Percentiles rank a stretch among this genome's conserved stretches.
Evolutionary conservation across 92 coral and sea anemone species (phyloP).

Genomic region (Montipora capitata): DNA sequence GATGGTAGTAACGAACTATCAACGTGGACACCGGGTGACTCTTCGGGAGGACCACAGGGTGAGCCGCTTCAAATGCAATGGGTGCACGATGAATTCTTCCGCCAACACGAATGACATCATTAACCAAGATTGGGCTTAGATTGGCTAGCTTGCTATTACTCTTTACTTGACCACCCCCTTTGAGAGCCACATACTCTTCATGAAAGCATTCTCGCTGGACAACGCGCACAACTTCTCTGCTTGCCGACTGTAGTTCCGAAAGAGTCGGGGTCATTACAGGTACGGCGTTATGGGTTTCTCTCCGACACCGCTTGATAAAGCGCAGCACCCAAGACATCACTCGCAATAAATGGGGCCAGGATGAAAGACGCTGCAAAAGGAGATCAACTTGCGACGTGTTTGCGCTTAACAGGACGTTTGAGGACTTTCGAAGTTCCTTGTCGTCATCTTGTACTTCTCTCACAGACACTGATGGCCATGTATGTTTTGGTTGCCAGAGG

Average conservation of each 20-base stretch:
- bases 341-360: conserved; percentile 70
- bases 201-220: conserved; percentile 64
- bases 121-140: conserved; percentile 25
- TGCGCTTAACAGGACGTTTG: neutral
- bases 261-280: too few species aligned
- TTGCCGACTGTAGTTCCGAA: too few species aligned
- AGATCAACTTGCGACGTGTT: neutral
- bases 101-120: conserved; percentile 61
- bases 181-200: conserved; percentile 63
- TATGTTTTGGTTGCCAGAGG: conserved; percentile 42
- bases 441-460: conserved; percentile 29
- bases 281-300: too few species aligned
- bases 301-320: too few species aligned
- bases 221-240: conserved; percentile 42
- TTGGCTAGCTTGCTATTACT: conserved; percentile 54
- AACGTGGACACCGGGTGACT: neutral
- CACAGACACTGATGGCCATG: conserved; percentile 44
- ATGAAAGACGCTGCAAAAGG: conserved; percentile 48
- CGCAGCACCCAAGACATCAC: conserved; percentile 70
- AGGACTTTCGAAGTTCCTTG: conserved; percentile 6
- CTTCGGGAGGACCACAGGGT: conserved; percentile 54
- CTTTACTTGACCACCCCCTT: conserved; percentile 62
- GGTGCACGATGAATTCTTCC: conserved; percentile 60
- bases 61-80: conserved; percentile 58
- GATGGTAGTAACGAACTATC: conserved; percentile 45